Evolutionary conservation across 2,888 invertebrate genomes (phyloP).

Genomic region (Spisula solida): DNA sequence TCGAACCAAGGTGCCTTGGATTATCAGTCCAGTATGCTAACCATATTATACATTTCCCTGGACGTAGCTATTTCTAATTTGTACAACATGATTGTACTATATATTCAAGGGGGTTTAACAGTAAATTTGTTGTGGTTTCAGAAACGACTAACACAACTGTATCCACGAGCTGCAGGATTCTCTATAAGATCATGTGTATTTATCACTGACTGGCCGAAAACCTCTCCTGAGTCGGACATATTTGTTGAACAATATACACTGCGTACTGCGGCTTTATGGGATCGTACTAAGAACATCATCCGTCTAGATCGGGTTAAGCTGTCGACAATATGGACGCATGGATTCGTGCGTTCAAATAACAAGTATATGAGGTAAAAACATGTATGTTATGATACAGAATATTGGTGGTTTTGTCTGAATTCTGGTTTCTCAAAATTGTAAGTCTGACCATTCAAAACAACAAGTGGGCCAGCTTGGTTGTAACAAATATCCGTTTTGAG

Average conservation of each 20-base stretch:
- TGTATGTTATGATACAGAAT: neutral
- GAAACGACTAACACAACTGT: neutral
- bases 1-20: too few species aligned
- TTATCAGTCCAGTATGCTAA: too few species aligned
- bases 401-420: too few species aligned
- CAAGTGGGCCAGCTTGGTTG: too few species aligned
- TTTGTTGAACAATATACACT: slow-evolving; percentile 35
- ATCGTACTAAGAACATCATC: slow-evolving; percentile 36
- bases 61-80: too few species aligned
- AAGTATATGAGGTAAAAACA: neutral
- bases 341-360: neutral
- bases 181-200: slow-evolving; percentile 18
- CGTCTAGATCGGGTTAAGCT: neutral
- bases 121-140: neutral
- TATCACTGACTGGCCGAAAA: slow-evolving; percentile 35
- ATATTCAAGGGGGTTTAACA: too few species aligned
- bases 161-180: slow-evolving; percentile 35
- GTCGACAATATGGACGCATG: slow-evolving; percentile 35
- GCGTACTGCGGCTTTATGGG: neutral
- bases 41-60: too few species aligned
- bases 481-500: too few species aligned
- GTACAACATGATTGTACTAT: too few species aligned
- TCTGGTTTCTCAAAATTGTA: too few species aligned
- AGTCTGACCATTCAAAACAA: too few species aligned
- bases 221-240: slow-evolving; percentile 23